Base-by-base conservation (phyloP, 1,140 invertebrate genomes). In the Dinothrombium tinctorium region DNA sequence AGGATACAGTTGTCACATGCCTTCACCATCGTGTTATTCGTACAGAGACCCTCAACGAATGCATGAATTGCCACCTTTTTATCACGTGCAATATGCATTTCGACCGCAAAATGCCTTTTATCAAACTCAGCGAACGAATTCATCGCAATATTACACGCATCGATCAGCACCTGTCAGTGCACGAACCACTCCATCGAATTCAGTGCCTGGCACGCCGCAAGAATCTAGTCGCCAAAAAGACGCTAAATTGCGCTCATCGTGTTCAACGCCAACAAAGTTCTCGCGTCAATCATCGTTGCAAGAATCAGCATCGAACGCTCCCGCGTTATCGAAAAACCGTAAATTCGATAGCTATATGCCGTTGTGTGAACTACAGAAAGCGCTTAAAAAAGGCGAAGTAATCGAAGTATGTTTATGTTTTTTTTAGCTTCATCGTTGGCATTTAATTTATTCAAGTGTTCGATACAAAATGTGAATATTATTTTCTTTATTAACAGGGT, bases 311-410 rank as follows among this genome's bases (percentile, higher is more conserved):
- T n/a, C n/a, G n/a, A n/a, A n/a, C n/a, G n/a, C 29, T 32, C 17
- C 29, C 12, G n/a, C 29, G 17, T 5, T 17, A 12, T 14, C 29
- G 4, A 32, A 32, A 12, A 32, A 32, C 12, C 4, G 12, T 7
- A 32, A 21, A 35, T 53, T 49, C 38, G 51, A 52, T 8, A 46
- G 45, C 20, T 53, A 50, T 25, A 42, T 53, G 21, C 51, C 51
- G 8, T 32, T 53, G 9, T 50, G 51, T 39, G 52, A 62, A 44
- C 56, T 66, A 1, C 46, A 53, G 23, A 46, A 53, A 42, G 57
- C 70, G 20, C 53, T 74, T 45, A 50, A 61, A 51, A 57, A 59
- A 46, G 62, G 64, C 20, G 56, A 53, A 33, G 56, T 73, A 23
- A 49, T 76, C 44, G 65, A 58, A 37, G 54, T 55, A 49, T 37